Conservation (phyloP, 2,113 vertebrate genomes). For the Sceloporus undulatus region DNA sequence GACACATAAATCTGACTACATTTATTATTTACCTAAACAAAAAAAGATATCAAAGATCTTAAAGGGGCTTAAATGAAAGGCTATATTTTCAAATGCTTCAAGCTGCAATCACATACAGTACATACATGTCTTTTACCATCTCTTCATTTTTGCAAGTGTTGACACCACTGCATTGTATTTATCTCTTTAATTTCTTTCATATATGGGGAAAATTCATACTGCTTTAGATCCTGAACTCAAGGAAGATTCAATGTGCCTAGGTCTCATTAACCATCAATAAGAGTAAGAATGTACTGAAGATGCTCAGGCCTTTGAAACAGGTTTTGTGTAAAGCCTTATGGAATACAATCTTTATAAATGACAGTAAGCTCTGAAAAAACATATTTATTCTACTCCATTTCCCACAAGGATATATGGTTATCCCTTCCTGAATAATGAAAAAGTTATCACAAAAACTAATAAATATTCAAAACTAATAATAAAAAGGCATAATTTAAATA, state of each 20-base stretch:
- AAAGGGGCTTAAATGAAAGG: background rate
- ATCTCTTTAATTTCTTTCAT: conserved; percentile 44
- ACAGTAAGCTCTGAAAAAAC: conserved; percentile 34
- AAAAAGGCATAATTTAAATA: conserved; percentile 68
- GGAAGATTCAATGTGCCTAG: background rate
- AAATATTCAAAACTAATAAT: conserved; percentile 72
- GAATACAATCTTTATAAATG: conserved; percentile 41
- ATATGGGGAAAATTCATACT: background rate
- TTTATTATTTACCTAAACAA: background rate
- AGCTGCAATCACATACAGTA: background rate
- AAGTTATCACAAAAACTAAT: conserved; percentile 67
- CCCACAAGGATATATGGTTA: conserved; percentile 40
- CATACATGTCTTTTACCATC: background rate
- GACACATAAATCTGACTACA: background rate
- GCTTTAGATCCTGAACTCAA: background rate
- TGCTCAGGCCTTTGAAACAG: conserved; percentile 20
- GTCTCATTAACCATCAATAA: conserved; percentile 2
- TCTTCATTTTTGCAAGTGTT: conserved; percentile 33
- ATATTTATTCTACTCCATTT: conserved; percentile 53
- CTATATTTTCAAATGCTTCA: conserved; percentile 27
- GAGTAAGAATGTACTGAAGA: background rate
- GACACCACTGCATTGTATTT: conserved; percentile 43
- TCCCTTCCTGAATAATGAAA: conserved; percentile 70
- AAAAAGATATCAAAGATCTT: too few relatives aligned
- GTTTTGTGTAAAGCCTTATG: background rate